Conservation (phyloP, 1,140 invertebrate species). For the Notospermus geniculatus region DNA sequence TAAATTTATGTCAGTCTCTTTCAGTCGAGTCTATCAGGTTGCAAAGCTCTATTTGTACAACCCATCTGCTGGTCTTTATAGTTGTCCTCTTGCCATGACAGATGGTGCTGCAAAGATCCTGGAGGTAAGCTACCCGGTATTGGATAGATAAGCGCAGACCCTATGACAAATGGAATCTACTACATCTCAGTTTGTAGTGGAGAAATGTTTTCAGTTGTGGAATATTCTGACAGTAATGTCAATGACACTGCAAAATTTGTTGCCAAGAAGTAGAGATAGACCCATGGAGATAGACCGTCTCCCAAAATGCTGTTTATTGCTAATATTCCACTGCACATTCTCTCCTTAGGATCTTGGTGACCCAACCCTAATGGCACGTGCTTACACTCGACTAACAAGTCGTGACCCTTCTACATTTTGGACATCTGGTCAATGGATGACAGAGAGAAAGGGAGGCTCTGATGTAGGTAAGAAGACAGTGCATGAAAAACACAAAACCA, state of each 20-base stretch:
- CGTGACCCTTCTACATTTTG: conserved; percentile 60
- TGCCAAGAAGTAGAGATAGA: too few species aligned
- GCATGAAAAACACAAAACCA: too few species aligned
- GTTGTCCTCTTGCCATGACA: conserved; percentile 67
- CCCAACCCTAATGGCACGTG: conserved; percentile 17
- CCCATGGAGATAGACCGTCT: too few species aligned
- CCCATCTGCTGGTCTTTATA: conserved; percentile 61
- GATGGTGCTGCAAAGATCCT: conserved; percentile 64
- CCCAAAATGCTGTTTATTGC: too few species aligned
- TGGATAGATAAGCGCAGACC: too few species aligned
- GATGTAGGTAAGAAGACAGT: conserved; percentile 63
- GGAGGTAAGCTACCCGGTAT: too few species aligned
- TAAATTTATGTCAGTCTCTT: conserved; percentile 16
- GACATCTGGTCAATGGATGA: conserved; percentile 70
- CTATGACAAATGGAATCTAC: too few species aligned
- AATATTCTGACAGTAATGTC: too few species aligned
- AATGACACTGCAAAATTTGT: too few species aligned
- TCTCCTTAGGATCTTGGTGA: neutral
- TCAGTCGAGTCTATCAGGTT: conserved; percentile 62
- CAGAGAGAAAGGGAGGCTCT: conserved; percentile 63
- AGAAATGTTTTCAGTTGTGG: too few species aligned
- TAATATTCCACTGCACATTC: neutral
- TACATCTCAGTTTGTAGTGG: too few species aligned
- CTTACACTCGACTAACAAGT: conserved; percentile 55
- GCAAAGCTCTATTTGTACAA: conserved; percentile 61